Evolutionary conservation across 2,888 invertebrate species (phyloP), one percentile per base, ranked within the genome.

Genomic region (Antheraea assamensis): DNA sequence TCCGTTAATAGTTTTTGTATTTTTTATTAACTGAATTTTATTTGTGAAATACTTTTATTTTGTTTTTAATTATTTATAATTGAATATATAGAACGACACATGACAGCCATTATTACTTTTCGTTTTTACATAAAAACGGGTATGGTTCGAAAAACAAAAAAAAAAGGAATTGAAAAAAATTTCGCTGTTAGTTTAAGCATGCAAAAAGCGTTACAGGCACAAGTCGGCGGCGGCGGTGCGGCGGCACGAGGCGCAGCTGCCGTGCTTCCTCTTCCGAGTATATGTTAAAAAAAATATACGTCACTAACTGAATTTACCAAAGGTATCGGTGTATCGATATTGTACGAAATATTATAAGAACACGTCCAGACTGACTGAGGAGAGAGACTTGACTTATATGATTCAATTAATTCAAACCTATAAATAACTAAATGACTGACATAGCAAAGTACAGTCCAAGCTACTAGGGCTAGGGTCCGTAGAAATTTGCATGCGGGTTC

Each of bases 161-260:
- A 80, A 58, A 30, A 64, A 58, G 58, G 24, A 75, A 61, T 73
- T 42, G 71, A 75, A 76, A 84, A 87, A 90, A 90, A 88, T 87
- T 84, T 82, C 82, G 85, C 83, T 83, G 85, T 87, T 83, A 87
- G 88, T 88, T 90, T 86, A 86, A 83, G 87, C 86, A 81, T 90
- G 92, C 91, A 92, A 92, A 92, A 92, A 92, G 85, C 47, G 55
- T 82, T 68, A 68, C 68, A 35, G 85, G 87, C 89, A 82, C 86
- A 84, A 81, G 85, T 83, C 88, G 78, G 79, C 30, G 61, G 83
- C 84, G 91, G 92, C 92, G 91, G 92, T 91, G 78, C 42, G 84
- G 83, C 84, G 91, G 92, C 92, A 92, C 93, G 92, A 89, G 92
- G 79, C 90, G 92, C 93, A 93, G 93, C 93, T 93, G 93, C 87